Evolutionary conservation across 2,888 invertebrate genomes (phyloP), one percentile per base, ranked within the genome.

Genomic region (Uloborus plumipes): DNA sequence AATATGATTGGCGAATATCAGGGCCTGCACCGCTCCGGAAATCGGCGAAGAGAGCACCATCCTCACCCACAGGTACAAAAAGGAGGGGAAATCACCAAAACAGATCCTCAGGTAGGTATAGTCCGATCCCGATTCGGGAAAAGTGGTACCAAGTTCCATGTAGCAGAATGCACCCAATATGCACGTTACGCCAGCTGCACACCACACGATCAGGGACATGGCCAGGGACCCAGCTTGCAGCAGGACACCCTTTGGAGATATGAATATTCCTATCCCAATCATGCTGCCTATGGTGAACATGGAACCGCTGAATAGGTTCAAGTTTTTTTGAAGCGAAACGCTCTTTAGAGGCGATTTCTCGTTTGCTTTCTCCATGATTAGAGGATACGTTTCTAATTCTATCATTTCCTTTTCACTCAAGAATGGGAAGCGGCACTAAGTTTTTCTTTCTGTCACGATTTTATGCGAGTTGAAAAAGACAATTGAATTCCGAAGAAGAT

Each of bases 121-220:
- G 90, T 99, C 98, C 1, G 98, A 98, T 31, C 98, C 98, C 82
- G 97, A 97, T 88, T 95, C 94, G 4, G 96, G 95, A 88, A 99
- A 93, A 22, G 93, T 91, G 22, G 94, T 94, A 87, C 98, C 98
- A 86, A 98, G 91, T 92, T 99, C 98, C 14, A 98, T 97, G 89
- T 98, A 99, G 89, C 98, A 98, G 20, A 98, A 91, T 0, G 98
- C 98, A 7, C 98, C 98, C 76, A 98, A 92, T 91, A 96, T 94
- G 22, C 96, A 95, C 82, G 98, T 91, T 51, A 95, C 88, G 22
- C 98, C 98, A 14, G 96, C 96, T 66, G 95, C 90, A 20, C 94
- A 91, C 98, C 98, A 98, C 64, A 98, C 93, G 69, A 95, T 92
- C 67, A 98, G 91, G 1, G 96, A 94, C 88, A 95, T 92, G 15